Base-by-base conservation (phyloP, 64 coral and sea anemone genomes). In the Catalaphyllia jardinei region DNA sequence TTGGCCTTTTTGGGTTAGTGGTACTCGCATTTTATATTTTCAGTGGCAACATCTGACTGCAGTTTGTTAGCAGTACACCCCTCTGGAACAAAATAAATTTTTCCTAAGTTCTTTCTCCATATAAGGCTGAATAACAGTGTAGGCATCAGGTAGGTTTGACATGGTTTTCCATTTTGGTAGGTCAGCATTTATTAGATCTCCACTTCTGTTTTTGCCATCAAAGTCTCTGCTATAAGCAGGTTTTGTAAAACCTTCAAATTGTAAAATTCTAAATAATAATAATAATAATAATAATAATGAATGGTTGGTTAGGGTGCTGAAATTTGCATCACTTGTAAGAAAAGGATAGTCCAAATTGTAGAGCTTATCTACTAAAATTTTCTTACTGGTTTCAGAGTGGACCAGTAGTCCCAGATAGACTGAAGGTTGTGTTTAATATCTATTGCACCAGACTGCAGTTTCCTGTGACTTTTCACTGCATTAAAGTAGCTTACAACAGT, bases 251-350 rank as follows among this genome's bases (percentile, higher is more conserved):
- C 11, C 80, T 80, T 4, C 71, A 61, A 51, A 80, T 89, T n/a
- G 79, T 94, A 85, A 89, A 94, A 87, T 16, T 76, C 86, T 28
- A 87, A 50, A n/a, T n/a, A n/a, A n/a, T n/a, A n/a, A n/a, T n/a
- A n/a, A n/a, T n/a, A n/a, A n/a, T n/a, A n/a, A n/a, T n/a, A n/a
- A n/a, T n/a, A n/a, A n/a, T n/a, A n/a, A n/a, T n/a, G n/a, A n/a
- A n/a, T n/a, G n/a, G n/a, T n/a, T n/a, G n/a, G n/a, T n/a, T n/a
- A n/a, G n/a, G n/a, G n/a, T n/a, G 67, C 20, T 19, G 72, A 76
- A 52, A 86, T 42, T 16, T 76, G 24, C 52, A 88, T 31, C 31
- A 88, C 86, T 54, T 72, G 42, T 76, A 76, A 1, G 86, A 88
- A 22, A 88, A 59, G 29, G 72, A 88, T 14, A 88, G 10, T 61